phyloP scores from a whole-genome alignment of 1,140 invertebrate genomes.

The Hypothenemus hampei region DNA sequence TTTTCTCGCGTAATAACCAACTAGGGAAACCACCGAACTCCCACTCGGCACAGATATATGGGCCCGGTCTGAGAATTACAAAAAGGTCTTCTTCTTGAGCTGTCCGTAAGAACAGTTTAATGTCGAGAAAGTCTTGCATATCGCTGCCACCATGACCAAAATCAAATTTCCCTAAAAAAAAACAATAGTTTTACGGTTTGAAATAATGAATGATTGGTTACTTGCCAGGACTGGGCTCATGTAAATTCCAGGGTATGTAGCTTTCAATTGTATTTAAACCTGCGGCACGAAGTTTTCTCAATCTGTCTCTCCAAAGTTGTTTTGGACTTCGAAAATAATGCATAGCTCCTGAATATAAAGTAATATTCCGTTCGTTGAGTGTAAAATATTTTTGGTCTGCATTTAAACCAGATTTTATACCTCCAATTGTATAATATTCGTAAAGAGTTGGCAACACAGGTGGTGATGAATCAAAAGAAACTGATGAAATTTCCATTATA shows the following conservation, averaged over 20 bases:
- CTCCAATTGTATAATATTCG: constrained; percentile 38
- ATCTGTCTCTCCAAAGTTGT: constrained; percentile 37
- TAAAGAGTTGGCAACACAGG: constrained; percentile 33
- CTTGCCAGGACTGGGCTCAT: constrained; percentile 60
- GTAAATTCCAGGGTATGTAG: constrained; percentile 92
- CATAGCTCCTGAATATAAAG: constrained; percentile 63
- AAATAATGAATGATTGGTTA: neutral
- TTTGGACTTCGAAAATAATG: constrained; percentile 86
- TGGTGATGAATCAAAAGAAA: neutral
- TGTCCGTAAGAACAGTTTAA: constrained; percentile 65
- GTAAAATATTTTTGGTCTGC: constrained; percentile 35
- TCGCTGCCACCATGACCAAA: constrained; percentile 67
- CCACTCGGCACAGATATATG: constrained; percentile 88
- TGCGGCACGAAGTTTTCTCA: constrained; percentile 40
- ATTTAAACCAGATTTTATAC: constrained; percentile 33
- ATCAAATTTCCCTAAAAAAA: constrained; percentile 52
- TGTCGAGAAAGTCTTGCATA: constrained; percentile 53
- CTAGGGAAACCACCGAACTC: constrained; percentile 49
- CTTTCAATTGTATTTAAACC: constrained; percentile 88
- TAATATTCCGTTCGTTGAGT: constrained; percentile 37
- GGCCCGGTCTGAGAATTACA: constrained; percentile 83
- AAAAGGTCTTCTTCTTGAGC: constrained; percentile 76
- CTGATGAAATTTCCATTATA: neutral
- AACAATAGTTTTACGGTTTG: neutral
- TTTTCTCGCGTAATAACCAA: constrained; percentile 29